phyloP scores from a whole-genome alignment of 1,140 invertebrate genomes.

The Drosophila kanapiae region DNA sequence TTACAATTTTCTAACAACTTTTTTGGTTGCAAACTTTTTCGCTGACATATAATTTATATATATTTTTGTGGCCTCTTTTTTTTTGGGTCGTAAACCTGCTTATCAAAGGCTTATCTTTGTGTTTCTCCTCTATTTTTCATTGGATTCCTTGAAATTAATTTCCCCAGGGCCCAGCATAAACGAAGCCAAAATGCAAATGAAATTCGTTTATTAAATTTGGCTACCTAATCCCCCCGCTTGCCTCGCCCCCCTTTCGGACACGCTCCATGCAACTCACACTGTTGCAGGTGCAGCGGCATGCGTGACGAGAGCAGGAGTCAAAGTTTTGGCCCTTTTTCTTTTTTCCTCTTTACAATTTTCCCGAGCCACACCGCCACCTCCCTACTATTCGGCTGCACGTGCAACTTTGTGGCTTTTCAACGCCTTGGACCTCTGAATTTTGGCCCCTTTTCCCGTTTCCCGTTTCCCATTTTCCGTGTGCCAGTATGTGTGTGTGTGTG shows the following conservation, averaged over 20 bases:
- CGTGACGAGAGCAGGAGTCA: constrained; percentile 44
- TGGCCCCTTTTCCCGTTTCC: constrained; percentile 1
- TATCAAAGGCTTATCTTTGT: constrained; percentile 45
- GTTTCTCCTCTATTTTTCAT: constrained; percentile 7
- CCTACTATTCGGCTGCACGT: constrained; percentile 21
- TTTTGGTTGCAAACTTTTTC: not conserved
- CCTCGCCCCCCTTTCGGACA: not conserved
- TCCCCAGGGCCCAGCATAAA: constrained; percentile 23
- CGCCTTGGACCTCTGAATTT: constrained; percentile 30
- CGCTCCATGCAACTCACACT: not conserved
- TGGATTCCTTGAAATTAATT: constrained; percentile 47
- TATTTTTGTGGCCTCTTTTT: not conserved
- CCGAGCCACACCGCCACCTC: not conserved
- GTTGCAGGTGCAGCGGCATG: constrained; percentile 40
- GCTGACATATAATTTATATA: constrained; percentile 4
- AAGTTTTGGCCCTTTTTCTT: constrained; percentile 14
- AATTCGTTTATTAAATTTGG: constrained; percentile 56
- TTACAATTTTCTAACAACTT: not conserved
- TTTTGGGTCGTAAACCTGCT: constrained; percentile 25
- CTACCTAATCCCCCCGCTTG: constrained; percentile 2
- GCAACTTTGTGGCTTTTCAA: constrained; percentile 67
- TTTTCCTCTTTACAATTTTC: not conserved
- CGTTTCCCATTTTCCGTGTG: constrained; percentile 10
- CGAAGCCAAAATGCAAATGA: constrained; percentile 48
- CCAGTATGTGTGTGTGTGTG: constrained; percentile 2